Percentiles rank a stretch among this genome's conserved stretches.
phyloP scores from a whole-genome alignment of 1,140 invertebrate species.

The Plectrocnemia conspersa region DNA sequence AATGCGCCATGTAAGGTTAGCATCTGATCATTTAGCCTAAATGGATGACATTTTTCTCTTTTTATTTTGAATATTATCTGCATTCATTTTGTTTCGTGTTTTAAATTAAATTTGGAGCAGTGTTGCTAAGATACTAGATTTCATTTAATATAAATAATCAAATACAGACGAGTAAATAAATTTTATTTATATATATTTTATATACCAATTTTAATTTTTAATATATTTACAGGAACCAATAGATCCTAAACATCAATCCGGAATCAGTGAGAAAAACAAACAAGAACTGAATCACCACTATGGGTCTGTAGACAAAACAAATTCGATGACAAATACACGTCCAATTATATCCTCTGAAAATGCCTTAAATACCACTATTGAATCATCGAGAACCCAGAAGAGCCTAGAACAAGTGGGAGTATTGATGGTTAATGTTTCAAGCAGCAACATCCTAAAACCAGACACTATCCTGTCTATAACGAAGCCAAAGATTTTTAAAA shows the following conservation, averaged over 20 bases:
- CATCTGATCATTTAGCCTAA: too few relatives aligned
- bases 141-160: too few relatives aligned
- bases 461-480: slow-evolving; percentile 34
- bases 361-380: slow-evolving; percentile 4
- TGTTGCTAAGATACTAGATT: too few relatives aligned
- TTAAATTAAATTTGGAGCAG: too few relatives aligned
- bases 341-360: not conserved
- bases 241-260: slow-evolving; percentile 4
- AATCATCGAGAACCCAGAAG: slow-evolving; percentile 30
- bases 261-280: slow-evolving; percentile 22
- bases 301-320: slow-evolving; percentile 2
- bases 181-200: slow-evolving; percentile 7
- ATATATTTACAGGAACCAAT: slow-evolving; percentile 13
- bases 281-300: slow-evolving; percentile 25
- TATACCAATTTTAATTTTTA: not conserved
- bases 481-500: slow-evolving; percentile 13
- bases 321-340: not conserved
- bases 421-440: slow-evolving; percentile 48
- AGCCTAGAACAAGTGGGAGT: slow-evolving; percentile 51
- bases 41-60: too few relatives aligned
- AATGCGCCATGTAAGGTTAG: too few relatives aligned
- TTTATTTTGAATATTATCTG: too few relatives aligned
- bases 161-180: too few relatives aligned
- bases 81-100: too few relatives aligned
- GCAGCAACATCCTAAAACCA: slow-evolving; percentile 47